These are phyloP conservation scores for Zaprionus ornatus DNA, from an alignment of 1,140 invertebrate genomes.

Conservation along the genomic window DNA sequence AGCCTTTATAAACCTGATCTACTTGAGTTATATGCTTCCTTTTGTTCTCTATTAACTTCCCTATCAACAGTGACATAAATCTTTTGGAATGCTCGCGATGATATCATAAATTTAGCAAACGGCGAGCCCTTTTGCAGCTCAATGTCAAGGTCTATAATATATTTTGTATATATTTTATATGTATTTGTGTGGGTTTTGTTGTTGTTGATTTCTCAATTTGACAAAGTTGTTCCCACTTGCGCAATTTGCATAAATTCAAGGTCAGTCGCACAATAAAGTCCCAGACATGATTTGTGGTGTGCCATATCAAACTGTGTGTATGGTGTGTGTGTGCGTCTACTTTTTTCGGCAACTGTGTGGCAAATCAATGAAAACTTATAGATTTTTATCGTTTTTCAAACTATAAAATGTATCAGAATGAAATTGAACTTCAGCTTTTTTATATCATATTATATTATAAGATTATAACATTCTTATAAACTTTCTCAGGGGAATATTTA, in stretches of 20 bases:
- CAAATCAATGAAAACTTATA: constrained; percentile 3
- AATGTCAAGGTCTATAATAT: constrained; percentile 59
- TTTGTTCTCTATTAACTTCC: background rate
- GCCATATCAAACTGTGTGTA: constrained; percentile 23
- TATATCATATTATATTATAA: too few relatives aligned
- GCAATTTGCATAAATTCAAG: constrained; percentile 81
- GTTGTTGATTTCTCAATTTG: constrained; percentile 63
- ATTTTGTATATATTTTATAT: constrained; percentile 15
- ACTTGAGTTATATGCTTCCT: background rate
- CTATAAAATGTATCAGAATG: background rate
- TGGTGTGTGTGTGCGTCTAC: constrained; percentile 38
- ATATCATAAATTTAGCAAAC: constrained; percentile 21
- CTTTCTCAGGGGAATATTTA: too few relatives aligned
- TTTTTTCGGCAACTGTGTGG: constrained; percentile 56
- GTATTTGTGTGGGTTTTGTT: constrained; percentile 16
- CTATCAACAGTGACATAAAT: constrained; percentile 21
- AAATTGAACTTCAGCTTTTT: background rate
- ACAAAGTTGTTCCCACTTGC: constrained; percentile 77
- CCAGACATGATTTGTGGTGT: constrained; percentile 62
- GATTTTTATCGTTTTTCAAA: background rate
- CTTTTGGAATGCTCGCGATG: constrained; percentile 19
- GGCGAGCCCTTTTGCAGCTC: constrained; percentile 50
- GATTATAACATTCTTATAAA: too few relatives aligned
- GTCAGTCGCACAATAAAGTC: constrained; percentile 71
- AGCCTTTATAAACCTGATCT: background rate